Conservation (phyloP, 2,797 vertebrate species). For the Pangasius krempfi region DNA sequence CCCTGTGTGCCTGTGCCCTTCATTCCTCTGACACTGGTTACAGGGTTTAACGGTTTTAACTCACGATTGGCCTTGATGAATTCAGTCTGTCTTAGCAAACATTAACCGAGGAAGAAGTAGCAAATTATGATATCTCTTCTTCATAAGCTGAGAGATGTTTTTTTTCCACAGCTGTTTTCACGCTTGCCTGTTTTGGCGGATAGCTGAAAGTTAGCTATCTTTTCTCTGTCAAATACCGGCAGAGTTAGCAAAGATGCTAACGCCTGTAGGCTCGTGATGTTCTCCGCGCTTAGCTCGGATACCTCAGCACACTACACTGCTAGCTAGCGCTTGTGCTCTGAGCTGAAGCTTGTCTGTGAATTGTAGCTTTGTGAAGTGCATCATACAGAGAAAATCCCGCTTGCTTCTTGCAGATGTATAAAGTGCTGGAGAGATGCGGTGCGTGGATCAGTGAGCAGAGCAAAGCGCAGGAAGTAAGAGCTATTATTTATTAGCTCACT, state of each 20-base stretch:
- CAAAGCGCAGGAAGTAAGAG: constrained; percentile 70
- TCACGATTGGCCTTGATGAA: not conserved
- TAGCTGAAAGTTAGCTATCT: constrained; percentile 5
- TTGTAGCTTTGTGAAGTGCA: not conserved
- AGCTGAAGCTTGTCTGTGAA: not conserved
- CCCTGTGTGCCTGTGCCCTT: constrained; percentile 32
- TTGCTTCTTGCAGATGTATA: constrained; percentile 66
- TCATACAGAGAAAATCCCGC: not conserved
- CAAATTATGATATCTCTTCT: not conserved
- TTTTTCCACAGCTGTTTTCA: not conserved
- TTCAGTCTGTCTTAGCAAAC: not conserved
- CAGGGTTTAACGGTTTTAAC: not conserved
- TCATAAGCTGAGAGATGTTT: not conserved
- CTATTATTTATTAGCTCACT: no score
- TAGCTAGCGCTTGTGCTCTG: not conserved
- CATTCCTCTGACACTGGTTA: not conserved
- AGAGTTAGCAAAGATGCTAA: constrained; percentile 56
- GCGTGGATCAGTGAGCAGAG: constrained; percentile 66
- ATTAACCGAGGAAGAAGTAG: not conserved
- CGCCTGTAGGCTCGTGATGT: not conserved
- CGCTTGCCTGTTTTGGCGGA: not conserved
- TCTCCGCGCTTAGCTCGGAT: not conserved
- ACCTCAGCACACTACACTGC: not conserved
- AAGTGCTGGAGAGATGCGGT: constrained; percentile 70
- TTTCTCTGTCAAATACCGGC: not conserved